These are phyloP conservation scores for Cydia splendana DNA, from an alignment of 1,140 invertebrate species.

Conservation along the genomic window DNA sequence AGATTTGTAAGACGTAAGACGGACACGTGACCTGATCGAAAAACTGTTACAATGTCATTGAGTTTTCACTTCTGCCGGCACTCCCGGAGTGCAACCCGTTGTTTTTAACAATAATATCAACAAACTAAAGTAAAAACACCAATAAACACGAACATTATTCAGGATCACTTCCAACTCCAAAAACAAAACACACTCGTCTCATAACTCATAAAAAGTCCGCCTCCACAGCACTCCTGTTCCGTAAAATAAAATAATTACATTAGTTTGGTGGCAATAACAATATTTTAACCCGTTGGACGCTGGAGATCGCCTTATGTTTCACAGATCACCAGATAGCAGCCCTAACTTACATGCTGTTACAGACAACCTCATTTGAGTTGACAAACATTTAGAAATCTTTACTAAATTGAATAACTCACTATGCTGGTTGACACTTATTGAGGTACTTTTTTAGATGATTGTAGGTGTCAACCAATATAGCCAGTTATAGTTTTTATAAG, in stretches of 20 bases:
- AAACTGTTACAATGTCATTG: too few species aligned
- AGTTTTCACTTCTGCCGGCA: too few species aligned
- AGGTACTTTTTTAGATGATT: not conserved
- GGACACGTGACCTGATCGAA: too few species aligned
- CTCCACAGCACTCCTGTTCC: constrained; percentile 47
- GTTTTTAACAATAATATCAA: too few species aligned
- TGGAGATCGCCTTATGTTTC: constrained; percentile 55
- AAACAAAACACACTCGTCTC: not conserved
- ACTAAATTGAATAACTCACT: not conserved
- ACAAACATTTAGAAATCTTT: constrained; percentile 9
- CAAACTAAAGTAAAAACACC: not conserved
- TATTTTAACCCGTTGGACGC: constrained; percentile 57
- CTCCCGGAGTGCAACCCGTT: too few species aligned
- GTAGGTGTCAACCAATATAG: not conserved
- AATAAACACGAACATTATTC: not conserved
- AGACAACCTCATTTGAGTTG: constrained; percentile 20
- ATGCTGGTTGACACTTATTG: constrained; percentile 1
- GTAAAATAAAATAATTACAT: constrained; percentile 72
- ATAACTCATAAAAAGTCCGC: constrained; percentile 15
- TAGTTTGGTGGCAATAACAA: constrained; percentile 73
- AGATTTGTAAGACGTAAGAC: too few species aligned
- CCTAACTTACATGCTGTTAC: constrained; percentile 48
- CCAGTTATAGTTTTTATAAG: not conserved
- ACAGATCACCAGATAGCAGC: constrained; percentile 68
- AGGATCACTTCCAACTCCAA: not conserved